Conservation (phyloP, 1,140 invertebrate genomes). For the Lamellibrachia luymesi region DNA sequence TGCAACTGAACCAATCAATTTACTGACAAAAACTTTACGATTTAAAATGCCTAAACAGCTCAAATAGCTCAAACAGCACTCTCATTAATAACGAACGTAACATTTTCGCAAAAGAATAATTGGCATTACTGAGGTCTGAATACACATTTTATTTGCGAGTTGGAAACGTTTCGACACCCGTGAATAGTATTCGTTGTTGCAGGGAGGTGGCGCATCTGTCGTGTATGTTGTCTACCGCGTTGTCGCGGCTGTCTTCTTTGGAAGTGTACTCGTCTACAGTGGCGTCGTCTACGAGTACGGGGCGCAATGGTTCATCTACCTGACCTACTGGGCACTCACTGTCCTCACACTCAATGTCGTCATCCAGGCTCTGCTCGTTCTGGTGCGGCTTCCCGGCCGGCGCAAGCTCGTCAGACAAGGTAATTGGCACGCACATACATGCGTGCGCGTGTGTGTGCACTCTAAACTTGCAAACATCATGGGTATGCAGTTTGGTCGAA, state of each 20-base stretch:
- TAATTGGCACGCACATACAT: background rate
- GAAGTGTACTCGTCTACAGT: background rate
- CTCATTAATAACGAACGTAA: no score
- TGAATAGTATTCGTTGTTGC: background rate
- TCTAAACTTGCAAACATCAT: no score
- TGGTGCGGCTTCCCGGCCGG: background rate
- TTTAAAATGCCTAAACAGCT: no score
- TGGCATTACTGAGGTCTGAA: no score
- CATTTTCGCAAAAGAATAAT: no score
- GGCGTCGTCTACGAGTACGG: conserved; percentile 10
- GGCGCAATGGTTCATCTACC: conserved; percentile 16
- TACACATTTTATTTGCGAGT: no score
- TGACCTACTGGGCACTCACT: conserved; percentile 1
- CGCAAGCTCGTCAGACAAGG: background rate
- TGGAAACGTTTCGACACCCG: no score
- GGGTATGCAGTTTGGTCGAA: no score
- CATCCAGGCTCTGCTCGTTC: background rate
- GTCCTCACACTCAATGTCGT: background rate
- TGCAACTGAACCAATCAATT: no score
- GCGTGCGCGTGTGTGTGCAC: no score
- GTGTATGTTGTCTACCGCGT: background rate
- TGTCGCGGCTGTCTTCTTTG: conserved; percentile 6
- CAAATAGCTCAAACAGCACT: no score
- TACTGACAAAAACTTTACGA: no score
- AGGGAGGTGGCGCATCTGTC: background rate